These are phyloP conservation scores for Acomys russatus DNA, from an alignment of 2,797 vertebrate genomes.

Conservation along the genomic window DNA sequence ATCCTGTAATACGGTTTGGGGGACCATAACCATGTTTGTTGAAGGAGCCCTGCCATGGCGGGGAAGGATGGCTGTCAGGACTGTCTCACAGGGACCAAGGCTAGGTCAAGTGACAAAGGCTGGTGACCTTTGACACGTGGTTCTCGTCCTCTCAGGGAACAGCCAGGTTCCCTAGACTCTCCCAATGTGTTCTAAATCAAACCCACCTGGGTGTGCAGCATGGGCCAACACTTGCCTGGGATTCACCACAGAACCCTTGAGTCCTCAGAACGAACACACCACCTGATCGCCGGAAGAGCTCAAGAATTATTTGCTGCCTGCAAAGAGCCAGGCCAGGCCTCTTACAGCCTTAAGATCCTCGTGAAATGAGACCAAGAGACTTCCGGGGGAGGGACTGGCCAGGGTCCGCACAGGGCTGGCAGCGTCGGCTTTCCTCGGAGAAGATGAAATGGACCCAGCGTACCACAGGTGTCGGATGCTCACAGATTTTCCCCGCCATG, in stretches of 20 bases:
- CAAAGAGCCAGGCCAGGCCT: neutral
- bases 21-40: neutral
- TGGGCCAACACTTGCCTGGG: neutral
- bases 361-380: neutral
- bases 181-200: neutral
- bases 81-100: neutral
- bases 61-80: neutral
- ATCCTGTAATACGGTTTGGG: neutral
- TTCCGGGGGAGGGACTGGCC: neutral
- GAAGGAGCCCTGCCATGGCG: neutral
- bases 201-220: rapidly evolving
- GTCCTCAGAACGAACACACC: neutral
- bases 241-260: neutral
- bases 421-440: neutral
- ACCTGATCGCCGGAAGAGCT: neutral
- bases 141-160: neutral
- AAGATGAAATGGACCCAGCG: neutral
- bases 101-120: neutral
- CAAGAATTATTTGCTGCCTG: neutral
- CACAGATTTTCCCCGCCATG: neutral
- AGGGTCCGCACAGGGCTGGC: neutral
- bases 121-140: neutral
- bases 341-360: neutral
- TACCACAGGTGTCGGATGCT: neutral
- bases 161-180: neutral